A percentile compares a stretch with the other conserved stretches of the same genome.
These are phyloP conservation scores for Sturnus vulgaris DNA, from an alignment of 2,113 vertebrate species.

Conservation along the genomic window DNA sequence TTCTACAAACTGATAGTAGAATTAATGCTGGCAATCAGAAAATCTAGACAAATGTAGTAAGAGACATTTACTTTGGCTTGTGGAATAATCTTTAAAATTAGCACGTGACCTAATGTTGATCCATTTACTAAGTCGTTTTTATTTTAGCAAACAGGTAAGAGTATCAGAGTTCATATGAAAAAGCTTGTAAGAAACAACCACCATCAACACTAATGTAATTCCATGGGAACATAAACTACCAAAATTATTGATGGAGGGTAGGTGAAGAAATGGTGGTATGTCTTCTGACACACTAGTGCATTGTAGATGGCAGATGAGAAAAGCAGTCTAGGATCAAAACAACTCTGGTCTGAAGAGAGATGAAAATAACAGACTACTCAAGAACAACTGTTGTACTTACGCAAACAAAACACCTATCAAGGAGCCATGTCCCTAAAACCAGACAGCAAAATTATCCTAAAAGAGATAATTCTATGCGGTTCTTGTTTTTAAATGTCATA, in stretches of 20 bases:
- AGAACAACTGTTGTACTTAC: background rate
- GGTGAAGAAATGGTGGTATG: background rate
- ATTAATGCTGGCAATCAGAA: slow-evolving; percentile 3
- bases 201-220: background rate
- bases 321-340: background rate
- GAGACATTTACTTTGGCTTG: background rate
- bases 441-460: background rate
- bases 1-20: background rate
- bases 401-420: background rate
- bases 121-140: background rate
- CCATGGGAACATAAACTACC: background rate
- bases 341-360: background rate
- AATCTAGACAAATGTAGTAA: slow-evolving; percentile 1
- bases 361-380: background rate
- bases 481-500: background rate
- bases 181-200: background rate
- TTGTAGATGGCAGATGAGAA: background rate
- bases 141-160: background rate
- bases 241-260: background rate
- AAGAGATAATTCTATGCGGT: background rate
- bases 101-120: background rate
- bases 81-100: slow-evolving; percentile 15
- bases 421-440: background rate
- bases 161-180: background rate
- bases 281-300: background rate